Evolutionary conservation across 2,888 invertebrate species (phyloP).

Genomic region (Girardia tigrina): DNA sequence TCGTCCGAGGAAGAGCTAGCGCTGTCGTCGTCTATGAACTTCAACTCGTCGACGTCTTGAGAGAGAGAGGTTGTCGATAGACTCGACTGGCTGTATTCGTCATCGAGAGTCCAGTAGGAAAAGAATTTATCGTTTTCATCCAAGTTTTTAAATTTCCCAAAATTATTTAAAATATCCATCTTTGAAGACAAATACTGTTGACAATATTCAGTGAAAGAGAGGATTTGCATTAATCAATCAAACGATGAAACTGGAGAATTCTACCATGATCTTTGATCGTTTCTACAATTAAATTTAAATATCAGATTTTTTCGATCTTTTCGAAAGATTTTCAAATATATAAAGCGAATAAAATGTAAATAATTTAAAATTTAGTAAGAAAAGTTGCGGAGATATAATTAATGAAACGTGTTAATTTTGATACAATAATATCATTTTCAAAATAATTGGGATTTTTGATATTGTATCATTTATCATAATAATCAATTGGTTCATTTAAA

Average conservation of each 20-base stretch:
- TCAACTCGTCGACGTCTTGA: slow-evolving; percentile 15
- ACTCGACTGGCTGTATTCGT: neutral
- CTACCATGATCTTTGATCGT: too few relatives aligned
- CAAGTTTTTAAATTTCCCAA: neutral
- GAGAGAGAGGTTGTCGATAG: neutral
- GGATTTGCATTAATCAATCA: neutral
- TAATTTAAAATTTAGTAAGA: too few relatives aligned
- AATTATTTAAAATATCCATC: slow-evolving; percentile 6
- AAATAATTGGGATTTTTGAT: too few relatives aligned
- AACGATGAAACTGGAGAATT: neutral
- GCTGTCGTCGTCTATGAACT: neutral
- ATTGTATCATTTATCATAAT: too few relatives aligned
- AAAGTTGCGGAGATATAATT: too few relatives aligned
- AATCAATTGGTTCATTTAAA: too few relatives aligned
- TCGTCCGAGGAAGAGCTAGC: neutral
- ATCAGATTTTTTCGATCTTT: too few relatives aligned
- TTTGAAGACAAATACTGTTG: neutral
- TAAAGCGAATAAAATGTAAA: too few relatives aligned
- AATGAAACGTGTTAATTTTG: too few relatives aligned
- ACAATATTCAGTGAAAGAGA: neutral
- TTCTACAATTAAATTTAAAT: too few relatives aligned
- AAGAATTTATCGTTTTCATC: neutral
- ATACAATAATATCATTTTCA: too few relatives aligned
- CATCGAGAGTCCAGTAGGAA: neutral
- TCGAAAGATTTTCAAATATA: too few relatives aligned